A percentile compares a stretch with the other conserved stretches of the same genome.
These are phyloP conservation scores for Corythucha ciliata DNA, from an alignment of 2,888 invertebrate genomes.

Conservation along the genomic window DNA sequence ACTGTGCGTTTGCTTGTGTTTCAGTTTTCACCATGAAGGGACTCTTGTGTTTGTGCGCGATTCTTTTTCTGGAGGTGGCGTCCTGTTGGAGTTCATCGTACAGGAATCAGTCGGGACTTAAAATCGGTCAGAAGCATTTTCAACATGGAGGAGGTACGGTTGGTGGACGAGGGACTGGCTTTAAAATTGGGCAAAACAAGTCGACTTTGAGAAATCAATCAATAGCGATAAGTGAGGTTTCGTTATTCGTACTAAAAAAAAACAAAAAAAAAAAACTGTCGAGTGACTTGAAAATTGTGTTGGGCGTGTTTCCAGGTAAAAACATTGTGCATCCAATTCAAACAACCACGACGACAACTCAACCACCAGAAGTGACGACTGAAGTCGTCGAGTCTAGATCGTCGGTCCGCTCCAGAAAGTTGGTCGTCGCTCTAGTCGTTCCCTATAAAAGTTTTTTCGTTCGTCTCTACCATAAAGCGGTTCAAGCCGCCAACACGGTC, in stretches of 20 bases:
- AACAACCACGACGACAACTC: constrained; percentile 38
- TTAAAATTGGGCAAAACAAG: constrained; percentile 34
- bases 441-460: constrained; percentile 66
- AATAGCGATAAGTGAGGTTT: constrained; percentile 20
- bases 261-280: too few relatives aligned
- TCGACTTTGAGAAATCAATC: constrained; percentile 15
- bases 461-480: constrained; percentile 53
- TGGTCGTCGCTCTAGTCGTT: constrained; percentile 60
- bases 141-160: constrained; percentile 11
- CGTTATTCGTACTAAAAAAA: too few relatives aligned
- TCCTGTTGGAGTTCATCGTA: too few relatives aligned
- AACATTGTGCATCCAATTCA: constrained; percentile 24
- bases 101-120: constrained; percentile 31
- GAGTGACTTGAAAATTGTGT: too few relatives aligned
- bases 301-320: constrained; percentile 17
- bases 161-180: constrained; percentile 36
- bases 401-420: constrained; percentile 45
- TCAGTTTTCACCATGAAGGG: too few relatives aligned
- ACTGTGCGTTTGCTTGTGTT: too few relatives aligned
- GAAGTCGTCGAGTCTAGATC: too few relatives aligned
- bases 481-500: constrained; percentile 55
- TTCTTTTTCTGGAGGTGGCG: too few relatives aligned
- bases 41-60: too few relatives aligned
- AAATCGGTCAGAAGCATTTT: constrained; percentile 28
- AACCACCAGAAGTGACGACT: constrained; percentile 27